Evolutionary conservation across 2,888 invertebrate genomes (phyloP), one percentile per base, ranked within the genome.

Genomic region (Microctonus aethiopoides): DNA sequence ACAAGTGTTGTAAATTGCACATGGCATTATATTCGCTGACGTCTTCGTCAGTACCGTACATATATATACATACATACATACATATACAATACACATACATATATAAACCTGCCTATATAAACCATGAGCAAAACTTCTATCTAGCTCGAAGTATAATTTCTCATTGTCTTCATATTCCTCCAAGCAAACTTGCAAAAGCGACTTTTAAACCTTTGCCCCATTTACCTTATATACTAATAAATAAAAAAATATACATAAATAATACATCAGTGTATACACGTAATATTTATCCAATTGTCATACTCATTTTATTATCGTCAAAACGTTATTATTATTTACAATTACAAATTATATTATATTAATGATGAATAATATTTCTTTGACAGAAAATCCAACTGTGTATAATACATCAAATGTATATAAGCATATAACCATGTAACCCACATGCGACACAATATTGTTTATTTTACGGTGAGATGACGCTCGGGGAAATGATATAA

Each of bases 1-100:
- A 46, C 61, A 62, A 62, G 69, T 63, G 66, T 73, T 73, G 70
- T 73, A 73, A 73, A 75, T 74, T 70, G 68, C 68, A 54, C 64
- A 46, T 41, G 64, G 66, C 57, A 46, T 46, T 46, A 46, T 46
- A 46, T 46, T 46, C 46, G 46, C 16, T 16, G 46, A 46, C 46
- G 16, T 46, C 16, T 46, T 46, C 66, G 57, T 67, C 57, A 41
- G 65, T 70, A 39, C n/a, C n/a, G n/a, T 4, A 29, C 2, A 36
- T n/a, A 39, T 39, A 39, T 39, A 39, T 39, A 39, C 13, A 39
- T 10, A 34, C 34, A n/a, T n/a, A n/a, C n/a, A n/a, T n/a, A n/a
- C n/a, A n/a, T n/a, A n/a, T n/a, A n/a, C n/a, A n/a, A n/a, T n/a
- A n/a, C n/a, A n/a, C n/a, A 46, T 46, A 3, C 46, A 29, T 29